These are phyloP conservation scores for Cebus imitator DNA, from an alignment of 2,113 vertebrate genomes.

Conservation along the genomic window DNA sequence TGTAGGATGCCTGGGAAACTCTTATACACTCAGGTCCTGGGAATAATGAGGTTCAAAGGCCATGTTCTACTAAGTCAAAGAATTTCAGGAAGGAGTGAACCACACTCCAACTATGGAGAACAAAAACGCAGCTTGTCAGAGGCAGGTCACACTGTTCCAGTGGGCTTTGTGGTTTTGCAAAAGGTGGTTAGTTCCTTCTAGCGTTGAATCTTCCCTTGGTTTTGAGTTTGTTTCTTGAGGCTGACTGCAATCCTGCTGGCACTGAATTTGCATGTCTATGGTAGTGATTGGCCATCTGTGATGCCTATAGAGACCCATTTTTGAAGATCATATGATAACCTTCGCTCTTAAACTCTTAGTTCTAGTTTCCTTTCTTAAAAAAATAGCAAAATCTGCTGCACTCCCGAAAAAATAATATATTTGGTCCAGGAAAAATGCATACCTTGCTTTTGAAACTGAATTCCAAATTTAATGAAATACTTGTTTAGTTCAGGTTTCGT, in stretches of 20 bases:
- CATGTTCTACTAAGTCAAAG: background rate
- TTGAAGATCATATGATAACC: background rate
- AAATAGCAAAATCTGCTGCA: background rate
- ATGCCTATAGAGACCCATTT: background rate
- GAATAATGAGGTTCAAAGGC: constrained; percentile 1
- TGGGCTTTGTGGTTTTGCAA: background rate
- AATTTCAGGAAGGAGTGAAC: background rate
- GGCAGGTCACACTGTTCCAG: accelerated
- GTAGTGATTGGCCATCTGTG: background rate
- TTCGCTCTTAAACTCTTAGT: background rate
- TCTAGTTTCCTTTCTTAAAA: background rate
- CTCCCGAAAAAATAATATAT: background rate
- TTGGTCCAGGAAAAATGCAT: background rate
- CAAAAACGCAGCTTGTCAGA: background rate
- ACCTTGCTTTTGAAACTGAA: background rate
- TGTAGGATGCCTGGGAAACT: constrained; percentile 18
- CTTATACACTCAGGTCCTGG: background rate
- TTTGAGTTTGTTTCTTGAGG: background rate
- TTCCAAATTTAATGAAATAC: background rate
- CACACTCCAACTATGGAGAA: background rate
- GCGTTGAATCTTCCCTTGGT: background rate
- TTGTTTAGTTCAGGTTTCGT: background rate
- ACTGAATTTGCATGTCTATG: background rate
- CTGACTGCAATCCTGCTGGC: background rate
- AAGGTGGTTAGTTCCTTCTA: too few species aligned